Evolutionary conservation across 2,888 invertebrate genomes (phyloP), one percentile per base, ranked within the genome.

Genomic region (Tiliacea aurago): DNA sequence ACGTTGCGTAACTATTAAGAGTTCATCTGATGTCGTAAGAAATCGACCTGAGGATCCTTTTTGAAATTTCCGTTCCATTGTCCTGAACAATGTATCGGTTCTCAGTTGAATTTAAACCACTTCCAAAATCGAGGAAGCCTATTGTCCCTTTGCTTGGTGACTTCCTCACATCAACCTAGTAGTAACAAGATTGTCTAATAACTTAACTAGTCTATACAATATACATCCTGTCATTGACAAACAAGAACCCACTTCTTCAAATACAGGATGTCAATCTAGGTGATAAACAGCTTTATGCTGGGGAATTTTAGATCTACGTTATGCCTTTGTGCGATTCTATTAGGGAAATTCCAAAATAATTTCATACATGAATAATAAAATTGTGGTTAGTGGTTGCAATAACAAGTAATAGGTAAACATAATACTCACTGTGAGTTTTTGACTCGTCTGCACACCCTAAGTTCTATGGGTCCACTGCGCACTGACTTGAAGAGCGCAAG

Each of bases 401-500:
- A 47, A 63, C 20, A 53, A 37, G 37, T 61, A 41, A 13, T 55
- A 55, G 6, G 43, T 45, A 64, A 47, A 45, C 9, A 45, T 20
- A 64, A 71, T 84, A 93, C 95, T 93, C 81, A 96, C 96, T 95
- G 95, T 88, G 94, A 80, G 88, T 89, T 95, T 87, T 95, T 96
- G 37, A 95, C 92, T 87, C 98, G 95, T 81, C 98, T 96, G 89
- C 98, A 98, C 69, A 98, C 96, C 88, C 98, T 97, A 68, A 98
- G 96, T 73, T 98, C 98, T 67, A 98, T 97, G 67, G 98, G 96
- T 78, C 98, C 98, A 87, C 96, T 97, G 91, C 98, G 97, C 73
- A 98, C 98, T 78, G 97, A 97, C 90, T 98, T 98, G 95, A 98
- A 98, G 47, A 98, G 96, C 41, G 97, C 97, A 65, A 98, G 97